Conservation (phyloP, 2,797 vertebrate genomes). For the Acestrorhynchus altus region DNA sequence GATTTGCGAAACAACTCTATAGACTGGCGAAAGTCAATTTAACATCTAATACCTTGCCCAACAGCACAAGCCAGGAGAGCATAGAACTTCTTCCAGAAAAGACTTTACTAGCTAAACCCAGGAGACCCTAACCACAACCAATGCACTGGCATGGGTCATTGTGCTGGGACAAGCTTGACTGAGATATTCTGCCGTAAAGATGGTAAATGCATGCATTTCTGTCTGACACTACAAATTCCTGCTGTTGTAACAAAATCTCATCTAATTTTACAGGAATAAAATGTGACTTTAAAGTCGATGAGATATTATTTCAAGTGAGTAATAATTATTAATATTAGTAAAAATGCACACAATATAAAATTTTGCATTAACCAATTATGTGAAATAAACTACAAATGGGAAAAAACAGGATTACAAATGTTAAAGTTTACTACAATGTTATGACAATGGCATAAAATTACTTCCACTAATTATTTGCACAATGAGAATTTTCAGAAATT, state of each 20-base stretch:
- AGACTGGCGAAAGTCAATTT: conserved; percentile 66
- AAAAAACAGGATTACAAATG: too few species aligned
- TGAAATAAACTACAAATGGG: too few species aligned
- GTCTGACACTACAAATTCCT: not conserved
- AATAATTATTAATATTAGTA: too few species aligned
- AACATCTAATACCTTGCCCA: conserved; percentile 51
- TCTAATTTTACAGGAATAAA: not conserved
- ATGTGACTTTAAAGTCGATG: too few species aligned
- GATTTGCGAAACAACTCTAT: conserved; percentile 54
- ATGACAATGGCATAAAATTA: too few species aligned
- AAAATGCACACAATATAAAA: too few species aligned
- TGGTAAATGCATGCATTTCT: not conserved
- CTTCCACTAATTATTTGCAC: too few species aligned
- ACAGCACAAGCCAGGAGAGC: conserved; percentile 44
- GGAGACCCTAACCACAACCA: conserved; percentile 15
- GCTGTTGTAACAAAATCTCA: not conserved
- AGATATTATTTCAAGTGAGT: too few species aligned
- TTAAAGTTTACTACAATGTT: not conserved
- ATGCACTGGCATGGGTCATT: conserved; percentile 9
- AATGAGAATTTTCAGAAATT: not conserved
- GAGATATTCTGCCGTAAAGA: not conserved
- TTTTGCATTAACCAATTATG: too few species aligned
- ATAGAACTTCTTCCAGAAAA: conserved; percentile 25
- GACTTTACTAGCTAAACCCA: conserved; percentile 23
- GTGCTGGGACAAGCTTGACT: not conserved